phyloP scores from a whole-genome alignment of 2,797 vertebrate genomes.

The Smutsia temminckii region DNA sequence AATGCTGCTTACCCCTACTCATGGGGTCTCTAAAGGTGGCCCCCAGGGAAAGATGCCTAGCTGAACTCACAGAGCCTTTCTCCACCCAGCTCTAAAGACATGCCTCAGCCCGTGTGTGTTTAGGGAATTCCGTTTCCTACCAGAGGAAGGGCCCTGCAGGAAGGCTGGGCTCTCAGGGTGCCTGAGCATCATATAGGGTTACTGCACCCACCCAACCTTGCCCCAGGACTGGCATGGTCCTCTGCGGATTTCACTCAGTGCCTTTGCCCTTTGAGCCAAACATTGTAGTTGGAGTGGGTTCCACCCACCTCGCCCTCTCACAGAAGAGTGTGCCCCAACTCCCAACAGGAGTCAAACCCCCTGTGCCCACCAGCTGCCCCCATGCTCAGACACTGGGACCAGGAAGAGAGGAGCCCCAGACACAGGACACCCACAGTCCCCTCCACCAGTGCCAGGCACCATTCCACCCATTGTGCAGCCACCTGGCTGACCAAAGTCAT shows the following conservation, averaged over 20 bases:
- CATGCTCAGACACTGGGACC: neutral
- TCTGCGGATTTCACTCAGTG: neutral
- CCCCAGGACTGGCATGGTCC: neutral
- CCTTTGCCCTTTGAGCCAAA: neutral
- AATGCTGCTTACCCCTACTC: too few species aligned
- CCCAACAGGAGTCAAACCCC: neutral
- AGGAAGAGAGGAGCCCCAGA: neutral
- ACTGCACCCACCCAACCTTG: accelerated
- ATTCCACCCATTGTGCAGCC: neutral
- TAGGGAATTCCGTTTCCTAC: neutral
- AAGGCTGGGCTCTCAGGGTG: neutral
- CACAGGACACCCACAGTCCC: too few species aligned
- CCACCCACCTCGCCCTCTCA: neutral
- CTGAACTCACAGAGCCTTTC: neutral
- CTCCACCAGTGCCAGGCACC: neutral
- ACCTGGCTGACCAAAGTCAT: neutral
- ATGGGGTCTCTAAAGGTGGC: neutral
- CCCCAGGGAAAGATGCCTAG: neutral
- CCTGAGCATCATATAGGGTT: neutral
- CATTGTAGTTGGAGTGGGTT: neutral
- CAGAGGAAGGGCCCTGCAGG: neutral
- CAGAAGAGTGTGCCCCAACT: neutral
- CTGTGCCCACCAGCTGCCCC: neutral
- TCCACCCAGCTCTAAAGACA: neutral
- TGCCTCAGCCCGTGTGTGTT: neutral